phyloP scores from a whole-genome alignment of 2,113 vertebrate species.

The Centropus bengalensis region DNA sequence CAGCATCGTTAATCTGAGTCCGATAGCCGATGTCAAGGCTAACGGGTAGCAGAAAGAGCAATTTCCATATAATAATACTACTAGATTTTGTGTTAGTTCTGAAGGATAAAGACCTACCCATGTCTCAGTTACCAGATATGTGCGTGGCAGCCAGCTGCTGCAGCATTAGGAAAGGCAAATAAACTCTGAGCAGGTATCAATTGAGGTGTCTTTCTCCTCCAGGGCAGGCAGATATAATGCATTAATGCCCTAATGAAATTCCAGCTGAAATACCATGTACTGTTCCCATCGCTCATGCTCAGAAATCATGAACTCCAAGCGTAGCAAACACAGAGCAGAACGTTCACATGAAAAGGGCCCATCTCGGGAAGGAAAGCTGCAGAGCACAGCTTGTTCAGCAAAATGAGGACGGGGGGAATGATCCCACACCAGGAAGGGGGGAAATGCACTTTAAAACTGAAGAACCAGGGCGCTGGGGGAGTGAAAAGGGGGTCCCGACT shows the following conservation, averaged over 20 bases:
- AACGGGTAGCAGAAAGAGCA: neutral
- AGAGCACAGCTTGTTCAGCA: neutral
- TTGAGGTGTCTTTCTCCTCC: constrained; percentile 11
- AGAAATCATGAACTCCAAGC: neutral
- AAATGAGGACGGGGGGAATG: neutral
- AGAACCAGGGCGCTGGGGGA: neutral
- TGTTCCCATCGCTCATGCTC: neutral
- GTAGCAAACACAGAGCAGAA: neutral
- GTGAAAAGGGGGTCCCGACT: no score
- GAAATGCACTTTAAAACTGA: neutral
- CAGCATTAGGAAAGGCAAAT: neutral
- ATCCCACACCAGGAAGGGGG: neutral
- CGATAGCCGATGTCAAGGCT: neutral
- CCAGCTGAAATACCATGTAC: neutral
- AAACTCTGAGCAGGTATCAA: neutral
- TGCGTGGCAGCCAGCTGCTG: neutral
- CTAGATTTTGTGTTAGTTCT: neutral
- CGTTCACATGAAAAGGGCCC: neutral
- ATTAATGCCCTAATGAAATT: constrained; percentile 16
- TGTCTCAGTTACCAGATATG: neutral
- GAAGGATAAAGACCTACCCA: neutral
- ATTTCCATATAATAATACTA: neutral
- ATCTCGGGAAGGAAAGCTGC: neutral
- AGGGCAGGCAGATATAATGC: neutral
- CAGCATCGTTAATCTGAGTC: neutral